A percentile compares a stretch with the other conserved stretches of the same genome.
phyloP scores from a whole-genome alignment of 2,797 vertebrate genomes.

The Odontamblyopus rebecca region DNA sequence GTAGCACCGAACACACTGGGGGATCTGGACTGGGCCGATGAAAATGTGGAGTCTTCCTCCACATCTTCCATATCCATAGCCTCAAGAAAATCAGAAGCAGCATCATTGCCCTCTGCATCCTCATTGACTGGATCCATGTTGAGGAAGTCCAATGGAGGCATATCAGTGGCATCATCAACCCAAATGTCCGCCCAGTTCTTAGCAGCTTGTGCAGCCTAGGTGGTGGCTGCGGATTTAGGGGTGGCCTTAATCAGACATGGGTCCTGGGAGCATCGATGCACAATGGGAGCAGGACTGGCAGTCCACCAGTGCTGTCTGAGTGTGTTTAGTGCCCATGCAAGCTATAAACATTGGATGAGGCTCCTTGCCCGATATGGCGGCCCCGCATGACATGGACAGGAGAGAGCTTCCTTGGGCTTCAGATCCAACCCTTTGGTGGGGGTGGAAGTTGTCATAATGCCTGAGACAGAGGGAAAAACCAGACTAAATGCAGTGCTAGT shows the following conservation, averaged over 20 bases:
- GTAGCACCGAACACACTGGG: no score
- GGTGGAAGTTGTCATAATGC: no score
- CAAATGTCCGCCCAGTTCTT: not conserved
- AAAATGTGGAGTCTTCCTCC: not conserved
- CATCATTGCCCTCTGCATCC: not conserved
- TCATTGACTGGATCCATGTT: no score
- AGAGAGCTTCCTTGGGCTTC: not conserved
- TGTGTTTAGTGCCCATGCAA: not conserved
- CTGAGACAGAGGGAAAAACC: no score
- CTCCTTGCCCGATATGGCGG: not conserved
- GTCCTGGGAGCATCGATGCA: not conserved
- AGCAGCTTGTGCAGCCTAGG: not conserved
- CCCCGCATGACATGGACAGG: not conserved
- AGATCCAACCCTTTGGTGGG: no score
- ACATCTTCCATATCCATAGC: conserved; percentile 3
- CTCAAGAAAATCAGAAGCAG: not conserved
- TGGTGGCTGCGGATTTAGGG: not conserved
- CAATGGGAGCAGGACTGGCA: no score
- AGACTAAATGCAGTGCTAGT: no score
- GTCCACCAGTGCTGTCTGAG: no score
- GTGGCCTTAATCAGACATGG: not conserved
- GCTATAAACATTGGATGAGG: not conserved
- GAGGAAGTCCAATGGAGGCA: conserved; percentile 3
- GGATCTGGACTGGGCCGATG: no score
- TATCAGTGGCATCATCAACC: not conserved